These are phyloP conservation scores for Eupithecia abbreviata DNA, from an alignment of 2,888 invertebrate genomes.

Conservation along the genomic window DNA sequence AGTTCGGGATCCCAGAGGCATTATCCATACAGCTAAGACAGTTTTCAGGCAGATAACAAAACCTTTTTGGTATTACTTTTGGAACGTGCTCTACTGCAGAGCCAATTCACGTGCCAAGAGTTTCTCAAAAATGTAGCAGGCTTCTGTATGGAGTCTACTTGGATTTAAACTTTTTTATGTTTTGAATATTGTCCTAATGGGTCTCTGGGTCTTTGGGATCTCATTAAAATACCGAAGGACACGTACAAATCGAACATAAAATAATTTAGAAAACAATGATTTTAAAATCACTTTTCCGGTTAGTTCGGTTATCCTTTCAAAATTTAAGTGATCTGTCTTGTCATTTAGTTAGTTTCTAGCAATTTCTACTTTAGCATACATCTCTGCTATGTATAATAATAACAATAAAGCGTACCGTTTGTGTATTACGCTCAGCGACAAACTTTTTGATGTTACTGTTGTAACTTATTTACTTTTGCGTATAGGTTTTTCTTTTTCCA, in stretches of 20 bases:
- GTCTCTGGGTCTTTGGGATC: not conserved
- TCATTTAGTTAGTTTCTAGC: too few species aligned
- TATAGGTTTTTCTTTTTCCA: not conserved
- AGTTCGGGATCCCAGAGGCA: slow-evolving; percentile 3
- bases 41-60: slow-evolving; percentile 14
- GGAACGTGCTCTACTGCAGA: not conserved
- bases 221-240: not conserved
- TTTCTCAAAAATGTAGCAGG: not conserved
- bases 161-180: too few species aligned
- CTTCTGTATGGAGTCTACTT: not conserved
- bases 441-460: too few species aligned
- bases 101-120: not conserved
- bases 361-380: too few species aligned
- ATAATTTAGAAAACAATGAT: not conserved
- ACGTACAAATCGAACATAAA: not conserved
- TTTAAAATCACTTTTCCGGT: too few species aligned
- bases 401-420: too few species aligned
- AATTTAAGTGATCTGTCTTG: too few species aligned
- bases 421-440: too few species aligned
- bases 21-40: slow-evolving; percentile 9
- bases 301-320: too few species aligned
- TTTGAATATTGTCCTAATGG: too few species aligned
- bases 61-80: not conserved
- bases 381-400: too few species aligned
- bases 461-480: too few species aligned